Conservation (phyloP, 2,888 invertebrate genomes). For the Habroteleia sp. region DNA sequence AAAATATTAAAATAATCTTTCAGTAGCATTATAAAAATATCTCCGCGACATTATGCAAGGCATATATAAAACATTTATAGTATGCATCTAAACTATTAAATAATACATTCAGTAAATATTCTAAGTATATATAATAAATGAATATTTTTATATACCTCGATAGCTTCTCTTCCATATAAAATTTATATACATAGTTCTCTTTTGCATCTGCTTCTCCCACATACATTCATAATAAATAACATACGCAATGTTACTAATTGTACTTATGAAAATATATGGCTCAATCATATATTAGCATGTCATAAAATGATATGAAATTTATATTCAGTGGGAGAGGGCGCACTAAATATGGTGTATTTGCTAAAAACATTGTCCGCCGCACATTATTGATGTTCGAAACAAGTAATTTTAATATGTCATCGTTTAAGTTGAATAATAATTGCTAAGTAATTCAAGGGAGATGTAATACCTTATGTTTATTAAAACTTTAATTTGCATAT, state of each 20-base stretch:
- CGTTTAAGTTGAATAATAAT: conserved; percentile 11
- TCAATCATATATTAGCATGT: conserved; percentile 32
- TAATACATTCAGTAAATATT: too few species aligned
- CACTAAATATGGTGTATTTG: conserved; percentile 3
- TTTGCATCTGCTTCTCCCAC: conserved; percentile 5
- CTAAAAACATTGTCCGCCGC: conserved; percentile 11
- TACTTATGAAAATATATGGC: conserved; percentile 43
- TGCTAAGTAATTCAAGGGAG: neutral
- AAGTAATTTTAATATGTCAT: conserved; percentile 10
- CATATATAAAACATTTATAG: too few species aligned
- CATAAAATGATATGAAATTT: conserved; percentile 33
- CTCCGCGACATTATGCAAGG: too few species aligned
- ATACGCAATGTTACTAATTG: conserved; percentile 35
- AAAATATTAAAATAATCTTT: too few species aligned
- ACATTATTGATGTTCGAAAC: conserved; percentile 18
- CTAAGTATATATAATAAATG: too few species aligned
- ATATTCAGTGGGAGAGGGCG: conserved; percentile 12
- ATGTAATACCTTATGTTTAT: neutral
- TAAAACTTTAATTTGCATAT: conserved; percentile 8
- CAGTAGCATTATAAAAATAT: too few species aligned
- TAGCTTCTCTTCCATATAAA: neutral
- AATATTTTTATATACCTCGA: too few species aligned
- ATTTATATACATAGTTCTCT: conserved; percentile 2
- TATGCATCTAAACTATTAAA: too few species aligned
- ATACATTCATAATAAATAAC: conserved; percentile 38